Evolutionary conservation across 2,888 invertebrate genomes (phyloP).

Genomic region (Callyntrura sp.): DNA sequence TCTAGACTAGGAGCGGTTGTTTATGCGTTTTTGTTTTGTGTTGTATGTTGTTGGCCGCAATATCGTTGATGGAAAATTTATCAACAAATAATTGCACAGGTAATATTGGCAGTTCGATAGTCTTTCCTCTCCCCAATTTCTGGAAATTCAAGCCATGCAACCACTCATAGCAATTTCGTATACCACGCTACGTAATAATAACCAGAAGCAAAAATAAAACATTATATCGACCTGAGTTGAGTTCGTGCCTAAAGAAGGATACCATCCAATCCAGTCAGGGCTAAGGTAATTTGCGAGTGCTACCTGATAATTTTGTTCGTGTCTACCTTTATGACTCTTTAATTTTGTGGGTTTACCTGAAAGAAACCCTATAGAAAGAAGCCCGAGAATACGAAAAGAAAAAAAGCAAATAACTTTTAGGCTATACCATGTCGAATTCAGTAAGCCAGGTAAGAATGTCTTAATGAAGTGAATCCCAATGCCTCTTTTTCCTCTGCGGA

Average conservation of each 20-base stretch:
- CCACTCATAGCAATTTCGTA: background rate
- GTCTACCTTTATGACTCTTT: conserved; percentile 57
- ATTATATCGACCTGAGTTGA: background rate
- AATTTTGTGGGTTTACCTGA: conserved; percentile 42
- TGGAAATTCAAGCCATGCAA: background rate
- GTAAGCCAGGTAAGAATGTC: conserved; percentile 36
- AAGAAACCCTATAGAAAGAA: conserved; percentile 49
- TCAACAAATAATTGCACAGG: background rate
- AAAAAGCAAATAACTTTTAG: background rate
- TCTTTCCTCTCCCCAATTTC: background rate
- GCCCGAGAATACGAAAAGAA: background rate
- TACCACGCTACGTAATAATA: background rate
- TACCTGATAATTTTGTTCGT: conserved; percentile 56
- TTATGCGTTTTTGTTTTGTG: background rate
- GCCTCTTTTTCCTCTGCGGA: conserved; percentile 11
- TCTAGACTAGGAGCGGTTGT: background rate
- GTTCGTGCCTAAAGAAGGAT: too few species aligned
- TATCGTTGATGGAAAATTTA: conserved; percentile 9
- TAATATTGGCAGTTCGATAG: background rate
- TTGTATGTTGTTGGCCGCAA: background rate
- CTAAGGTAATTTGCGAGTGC: conserved; percentile 31
- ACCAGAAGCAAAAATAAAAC: background rate
- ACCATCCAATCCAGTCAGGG: background rate
- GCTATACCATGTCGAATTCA: background rate
- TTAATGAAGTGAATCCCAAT: conserved; percentile 62